These are phyloP conservation scores for Lasiurus cinereus DNA, from an alignment of 2,113 vertebrate genomes.

Conservation along the genomic window DNA sequence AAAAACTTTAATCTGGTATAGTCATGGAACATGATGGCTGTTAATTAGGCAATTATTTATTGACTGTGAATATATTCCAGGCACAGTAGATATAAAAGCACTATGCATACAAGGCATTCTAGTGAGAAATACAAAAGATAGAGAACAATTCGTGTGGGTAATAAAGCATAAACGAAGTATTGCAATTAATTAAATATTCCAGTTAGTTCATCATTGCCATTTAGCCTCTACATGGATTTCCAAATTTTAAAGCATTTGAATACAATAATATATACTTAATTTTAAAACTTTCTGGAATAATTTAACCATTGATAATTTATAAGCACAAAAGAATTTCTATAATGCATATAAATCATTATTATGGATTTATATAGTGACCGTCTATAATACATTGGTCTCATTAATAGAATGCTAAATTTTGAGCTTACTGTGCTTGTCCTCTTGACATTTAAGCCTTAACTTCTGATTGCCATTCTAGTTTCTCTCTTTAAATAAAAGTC, in stretches of 20 bases:
- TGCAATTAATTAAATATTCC: not conserved
- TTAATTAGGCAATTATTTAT: not conserved
- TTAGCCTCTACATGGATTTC: not conserved
- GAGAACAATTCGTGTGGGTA: not conserved
- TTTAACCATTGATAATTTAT: not conserved
- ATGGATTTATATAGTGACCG: not conserved
- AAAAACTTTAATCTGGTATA: not conserved
- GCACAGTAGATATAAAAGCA: not conserved
- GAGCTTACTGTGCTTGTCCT: not conserved
- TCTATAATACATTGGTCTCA: not conserved
- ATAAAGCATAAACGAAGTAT: not conserved
- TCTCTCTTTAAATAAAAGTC: not conserved
- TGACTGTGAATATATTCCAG: not conserved
- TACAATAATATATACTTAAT: not conserved
- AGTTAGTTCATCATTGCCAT: not conserved
- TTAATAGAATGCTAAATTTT: not conserved
- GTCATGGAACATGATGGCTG: not conserved
- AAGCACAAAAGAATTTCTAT: not conserved
- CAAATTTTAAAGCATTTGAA: not conserved
- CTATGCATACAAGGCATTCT: not conserved
- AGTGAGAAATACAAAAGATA: not conserved
- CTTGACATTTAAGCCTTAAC: not conserved
- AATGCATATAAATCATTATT: not conserved
- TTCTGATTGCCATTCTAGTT: not conserved
- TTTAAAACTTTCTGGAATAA: constrained; percentile 9